Conservation (phyloP, 2,113 vertebrate species). For the Climacteris rufus region DNA sequence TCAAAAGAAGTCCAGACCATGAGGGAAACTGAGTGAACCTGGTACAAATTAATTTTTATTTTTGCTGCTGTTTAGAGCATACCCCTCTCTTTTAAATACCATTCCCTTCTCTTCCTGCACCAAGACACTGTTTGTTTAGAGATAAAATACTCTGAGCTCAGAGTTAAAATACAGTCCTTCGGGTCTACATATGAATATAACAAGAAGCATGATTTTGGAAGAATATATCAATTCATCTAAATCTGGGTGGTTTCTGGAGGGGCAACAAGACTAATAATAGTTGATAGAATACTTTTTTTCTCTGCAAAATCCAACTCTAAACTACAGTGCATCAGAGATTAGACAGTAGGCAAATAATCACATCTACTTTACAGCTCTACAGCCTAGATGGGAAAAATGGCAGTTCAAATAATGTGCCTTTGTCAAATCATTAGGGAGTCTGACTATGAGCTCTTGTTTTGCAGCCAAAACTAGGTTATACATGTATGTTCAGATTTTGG, state of each 20-base stretch:
- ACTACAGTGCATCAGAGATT: background rate
- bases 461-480: background rate
- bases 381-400: background rate
- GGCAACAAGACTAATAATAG: background rate
- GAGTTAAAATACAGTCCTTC: background rate
- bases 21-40: background rate
- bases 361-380: background rate
- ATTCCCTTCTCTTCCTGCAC: background rate
- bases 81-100: background rate
- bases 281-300: background rate
- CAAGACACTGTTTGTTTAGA: background rate
- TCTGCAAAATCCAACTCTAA: background rate
- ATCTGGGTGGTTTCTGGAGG: background rate
- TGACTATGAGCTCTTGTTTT: background rate
- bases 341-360: background rate
- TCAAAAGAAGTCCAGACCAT: background rate
- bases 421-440: background rate
- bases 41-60: background rate
- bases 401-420: background rate
- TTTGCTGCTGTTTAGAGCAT: background rate
- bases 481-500: background rate
- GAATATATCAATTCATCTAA: background rate
- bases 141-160: background rate
- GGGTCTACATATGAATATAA: background rate
- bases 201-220: background rate